These are phyloP conservation scores for Eulemur mongoz DNA, from an alignment of 2,797 vertebrate genomes.

Conservation along the genomic window DNA sequence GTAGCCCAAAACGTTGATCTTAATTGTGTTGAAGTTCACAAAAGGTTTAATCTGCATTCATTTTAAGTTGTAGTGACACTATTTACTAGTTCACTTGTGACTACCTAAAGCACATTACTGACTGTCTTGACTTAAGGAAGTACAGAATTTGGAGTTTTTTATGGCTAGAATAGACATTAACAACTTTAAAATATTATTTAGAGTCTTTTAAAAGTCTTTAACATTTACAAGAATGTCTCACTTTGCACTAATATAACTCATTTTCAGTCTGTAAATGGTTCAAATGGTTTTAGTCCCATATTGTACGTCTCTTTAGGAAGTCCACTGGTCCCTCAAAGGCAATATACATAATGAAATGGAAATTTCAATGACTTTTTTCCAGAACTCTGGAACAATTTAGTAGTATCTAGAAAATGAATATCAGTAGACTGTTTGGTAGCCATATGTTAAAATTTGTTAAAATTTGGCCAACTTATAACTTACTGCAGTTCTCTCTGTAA, in stretches of 20 bases:
- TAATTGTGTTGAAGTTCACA: background rate
- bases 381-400: constrained; percentile 36
- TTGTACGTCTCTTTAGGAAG: constrained; percentile 53
- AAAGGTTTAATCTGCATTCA: background rate
- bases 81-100: background rate
- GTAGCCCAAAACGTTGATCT: background rate
- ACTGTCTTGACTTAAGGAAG: constrained; percentile 14
- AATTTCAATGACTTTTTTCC: constrained; percentile 64
- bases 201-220: constrained; percentile 66
- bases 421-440: background rate
- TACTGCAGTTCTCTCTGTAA: background rate
- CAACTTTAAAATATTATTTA: constrained; percentile 49
- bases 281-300: constrained; percentile 64
- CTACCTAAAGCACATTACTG: background rate
- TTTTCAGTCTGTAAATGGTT: constrained; percentile 48
- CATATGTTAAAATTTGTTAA: background rate
- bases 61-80: background rate
- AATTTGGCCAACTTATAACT: background rate
- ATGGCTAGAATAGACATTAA: background rate
- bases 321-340: background rate
- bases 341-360: constrained; percentile 26
- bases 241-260: constrained; percentile 51
- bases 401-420: constrained; percentile 47
- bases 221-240: constrained; percentile 72
- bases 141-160: background rate